Base-by-base conservation (phyloP, 2,113 vertebrate species). In the Sander vitreus region DNA sequence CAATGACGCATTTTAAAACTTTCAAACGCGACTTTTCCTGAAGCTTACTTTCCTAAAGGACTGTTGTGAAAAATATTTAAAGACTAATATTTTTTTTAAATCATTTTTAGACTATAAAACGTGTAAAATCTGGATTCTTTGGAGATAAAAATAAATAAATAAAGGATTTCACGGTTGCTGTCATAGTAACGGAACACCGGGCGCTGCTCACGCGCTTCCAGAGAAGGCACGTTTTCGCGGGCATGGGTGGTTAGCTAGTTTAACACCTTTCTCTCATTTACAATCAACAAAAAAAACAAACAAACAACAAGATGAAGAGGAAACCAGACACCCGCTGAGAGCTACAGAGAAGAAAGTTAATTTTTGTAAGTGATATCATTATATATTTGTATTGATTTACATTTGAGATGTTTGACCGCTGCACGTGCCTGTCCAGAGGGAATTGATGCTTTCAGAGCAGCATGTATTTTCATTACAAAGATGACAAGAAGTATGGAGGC, bases 241-340 rank as follows among this genome's bases (percentile, higher is more conserved):
- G 18, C 33, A 64, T 65, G 59, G 60, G 2, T 10, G 25, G 47
- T n/a, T 15, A 62, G 27, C 21, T 23, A 3, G 67, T 3, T 47
- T 7, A 0, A 14, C 9, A 3, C 36, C 13, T 39, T 39, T 57
- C n/a, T 30, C 12, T 18, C 2, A 11, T 19, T 45, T 45, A 5
- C 9, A 39, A 54, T 11, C 33, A 33, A 0, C 15, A 30, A 1
- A 43, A 43, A 10, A 43, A 43, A 43, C n/a, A n/a, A n/a, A n/a
- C n/a, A 43, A 10, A 43, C 10, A 11, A n/a, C 53, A 60, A 1
- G 33, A 81, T 81, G 80, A 47, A 15, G 73, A 71, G 39, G 73
- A 58, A n/a, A 48, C 4, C 65, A 11, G 64, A 36, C 19, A 16
- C 19, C 5, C 16, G 5, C 58, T 58, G 58, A 82, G 73, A 82